These are phyloP conservation scores for Ostrea denselamellosa DNA, from an alignment of 1,140 invertebrate species.

Conservation along the genomic window DNA sequence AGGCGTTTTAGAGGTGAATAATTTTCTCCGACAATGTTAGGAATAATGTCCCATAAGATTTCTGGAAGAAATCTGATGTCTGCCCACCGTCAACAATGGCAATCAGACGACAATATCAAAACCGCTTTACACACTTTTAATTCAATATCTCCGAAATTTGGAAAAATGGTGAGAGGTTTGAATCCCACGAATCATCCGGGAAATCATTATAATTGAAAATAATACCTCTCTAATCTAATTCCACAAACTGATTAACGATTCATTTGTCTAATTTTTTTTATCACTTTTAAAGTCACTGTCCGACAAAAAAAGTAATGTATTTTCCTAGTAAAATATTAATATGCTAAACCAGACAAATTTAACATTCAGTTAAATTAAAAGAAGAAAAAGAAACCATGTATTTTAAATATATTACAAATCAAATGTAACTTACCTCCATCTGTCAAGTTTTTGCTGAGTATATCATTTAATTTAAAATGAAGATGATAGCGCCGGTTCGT, in stretches of 20 bases:
- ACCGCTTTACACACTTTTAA: constrained; percentile 1
- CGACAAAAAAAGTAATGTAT: background rate
- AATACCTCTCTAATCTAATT: background rate
- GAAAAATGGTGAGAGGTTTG: background rate
- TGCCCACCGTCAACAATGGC: background rate
- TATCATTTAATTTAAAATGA: constrained; percentile 18
- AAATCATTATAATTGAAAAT: background rate
- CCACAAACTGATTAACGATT: background rate
- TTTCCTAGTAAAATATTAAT: no score
- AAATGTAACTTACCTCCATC: background rate
- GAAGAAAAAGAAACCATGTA: background rate
- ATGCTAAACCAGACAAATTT: background rate
- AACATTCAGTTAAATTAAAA: background rate
- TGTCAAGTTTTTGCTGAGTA: background rate
- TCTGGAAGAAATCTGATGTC: background rate
- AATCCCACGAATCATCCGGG: background rate
- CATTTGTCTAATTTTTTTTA: background rate
- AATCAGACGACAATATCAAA: background rate
- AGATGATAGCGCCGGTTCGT: constrained; percentile 8
- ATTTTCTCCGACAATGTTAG: background rate
- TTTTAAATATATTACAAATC: background rate
- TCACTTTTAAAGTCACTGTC: background rate
- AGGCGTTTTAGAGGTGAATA: background rate
- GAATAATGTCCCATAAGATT: background rate
- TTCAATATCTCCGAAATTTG: background rate